Evolutionary conservation across 2,888 invertebrate genomes (phyloP).

Genomic region (Hirtodrosophila histrioides): DNA sequence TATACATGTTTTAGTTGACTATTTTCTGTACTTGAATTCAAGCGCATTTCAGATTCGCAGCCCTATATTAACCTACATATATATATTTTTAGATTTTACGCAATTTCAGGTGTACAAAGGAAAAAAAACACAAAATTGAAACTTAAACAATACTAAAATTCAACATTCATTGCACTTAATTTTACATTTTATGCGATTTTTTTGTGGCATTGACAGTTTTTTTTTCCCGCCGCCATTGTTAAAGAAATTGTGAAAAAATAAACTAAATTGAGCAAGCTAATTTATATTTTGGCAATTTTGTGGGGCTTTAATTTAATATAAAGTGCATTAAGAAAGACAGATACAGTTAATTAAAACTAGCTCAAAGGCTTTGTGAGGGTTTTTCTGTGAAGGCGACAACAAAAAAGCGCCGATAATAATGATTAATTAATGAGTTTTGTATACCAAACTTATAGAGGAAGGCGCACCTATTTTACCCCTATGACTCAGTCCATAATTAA

Average conservation of each 20-base stretch:
- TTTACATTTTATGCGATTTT: constrained; percentile 44
- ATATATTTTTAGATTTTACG: constrained; percentile 17
- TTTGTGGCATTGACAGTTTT: constrained; percentile 73
- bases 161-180: constrained; percentile 66
- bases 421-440: constrained; percentile 51
- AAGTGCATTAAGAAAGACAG: constrained; percentile 15
- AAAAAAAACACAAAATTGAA: constrained; percentile 38
- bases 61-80: constrained; percentile 30
- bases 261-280: constrained; percentile 44
- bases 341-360: constrained; percentile 55
- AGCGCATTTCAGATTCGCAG: constrained; percentile 12
- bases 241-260: constrained; percentile 61
- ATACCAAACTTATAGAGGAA: constrained; percentile 1
- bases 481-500: constrained; percentile 44
- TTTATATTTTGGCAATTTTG: constrained; percentile 33
- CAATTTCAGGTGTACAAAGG: constrained; percentile 36
- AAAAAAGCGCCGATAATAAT: constrained; percentile 51
- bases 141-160: constrained; percentile 32
- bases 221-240: constrained; percentile 50
- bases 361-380: constrained; percentile 19
- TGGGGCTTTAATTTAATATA: constrained; percentile 31
- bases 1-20: too few relatives aligned
- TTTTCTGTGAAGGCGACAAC: constrained; percentile 29
- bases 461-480: neutral
- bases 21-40: constrained; percentile 1